Base-by-base conservation (phyloP, 2,888 invertebrate species). In the Pelosia muscerda region DNA sequence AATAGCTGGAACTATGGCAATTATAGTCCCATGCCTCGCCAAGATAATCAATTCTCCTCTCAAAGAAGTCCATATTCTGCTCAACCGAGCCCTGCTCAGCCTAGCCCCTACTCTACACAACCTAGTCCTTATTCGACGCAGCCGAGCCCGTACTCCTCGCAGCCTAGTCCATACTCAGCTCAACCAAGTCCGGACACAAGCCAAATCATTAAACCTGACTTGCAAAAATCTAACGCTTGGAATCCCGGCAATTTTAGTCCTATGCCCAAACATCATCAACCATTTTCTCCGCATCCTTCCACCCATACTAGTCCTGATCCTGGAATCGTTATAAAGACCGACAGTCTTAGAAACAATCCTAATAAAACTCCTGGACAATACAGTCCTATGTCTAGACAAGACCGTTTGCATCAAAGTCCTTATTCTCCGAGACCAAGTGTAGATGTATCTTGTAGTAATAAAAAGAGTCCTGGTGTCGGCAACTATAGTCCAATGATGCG, bases 181-280 rank as follows among this genome's bases (percentile, higher is more conserved):
- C 94, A 94, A 80, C 94, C 94, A 60, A 94, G 94, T 68, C 94
- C 94, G 25, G 94, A 95, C 76, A 95, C 95, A 57, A 94, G 94
- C 76, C 94, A 94, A 84, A 94, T 94, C 63, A 90, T 90, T 19
- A 94, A 94, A 78, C 82, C 89, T 10, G 94, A 94, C 2, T 79
- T 92, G 5, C 94, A 90, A 66, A 95, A 94, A 72, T 78, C 92
- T 2, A 88, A 86, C 59, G 88, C 88, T n/a, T 95, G 95, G 94
- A 94, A 94, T 76, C 85, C 92, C 0, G 95, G 93, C n/a, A 91
- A 87, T 76, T 95, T 86, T 65, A 95, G 95, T 75, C 94, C 95
- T 1, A 92, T 95, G 91, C 90, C 94, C 22, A 95, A 95, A 84
- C 94, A 95, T 63, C 93, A 92, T 66, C 88, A 92, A 9, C 92